Percentiles rank a stretch among this genome's conserved stretches.
phyloP scores from a whole-genome alignment of 2,113 vertebrate genomes.

The Zeus faber region DNA sequence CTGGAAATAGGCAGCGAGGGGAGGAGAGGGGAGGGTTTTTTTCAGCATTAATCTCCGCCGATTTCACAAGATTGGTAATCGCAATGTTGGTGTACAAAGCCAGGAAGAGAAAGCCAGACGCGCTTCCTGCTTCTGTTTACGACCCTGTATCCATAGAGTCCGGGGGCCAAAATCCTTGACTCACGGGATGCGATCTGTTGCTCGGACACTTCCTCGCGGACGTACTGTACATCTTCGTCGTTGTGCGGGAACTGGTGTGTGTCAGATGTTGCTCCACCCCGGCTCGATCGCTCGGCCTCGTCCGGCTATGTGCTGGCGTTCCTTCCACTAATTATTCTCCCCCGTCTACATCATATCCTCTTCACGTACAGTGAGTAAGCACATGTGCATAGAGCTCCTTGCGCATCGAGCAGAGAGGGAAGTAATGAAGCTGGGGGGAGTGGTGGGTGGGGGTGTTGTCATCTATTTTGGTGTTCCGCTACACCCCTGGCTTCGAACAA shows the following conservation, averaged over 20 bases:
- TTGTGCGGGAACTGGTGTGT: not conserved
- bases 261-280: not conserved
- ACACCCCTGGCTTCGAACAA: slow-evolving; percentile 48
- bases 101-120: slow-evolving; percentile 40
- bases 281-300: not conserved
- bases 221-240: slow-evolving; percentile 1
- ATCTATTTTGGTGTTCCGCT: no score
- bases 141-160: not conserved
- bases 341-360: slow-evolving; percentile 32
- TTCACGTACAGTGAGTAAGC: slow-evolving; percentile 34
- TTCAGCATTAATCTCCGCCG: slow-evolving; percentile 36
- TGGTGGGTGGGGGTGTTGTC: slow-evolving; percentile 7
- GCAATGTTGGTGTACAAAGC: slow-evolving; percentile 28
- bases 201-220: slow-evolving; percentile 13
- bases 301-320: slow-evolving; percentile 31
- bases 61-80: slow-evolving; percentile 30
- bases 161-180: slow-evolving; percentile 26
- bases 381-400: slow-evolving; percentile 13
- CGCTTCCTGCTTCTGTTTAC: slow-evolving; percentile 46
- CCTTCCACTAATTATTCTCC: slow-evolving; percentile 73
- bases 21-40: not conserved
- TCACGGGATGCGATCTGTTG: slow-evolving; percentile 25
- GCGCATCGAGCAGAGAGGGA: slow-evolving; percentile 36
- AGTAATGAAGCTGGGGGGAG: slow-evolving; percentile 30
- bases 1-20: slow-evolving; percentile 5